A percentile compares a stretch with the other conserved stretches of the same genome.
phyloP scores from a whole-genome alignment of 2,797 vertebrate genomes.

The Falco novaeseelandiae region DNA sequence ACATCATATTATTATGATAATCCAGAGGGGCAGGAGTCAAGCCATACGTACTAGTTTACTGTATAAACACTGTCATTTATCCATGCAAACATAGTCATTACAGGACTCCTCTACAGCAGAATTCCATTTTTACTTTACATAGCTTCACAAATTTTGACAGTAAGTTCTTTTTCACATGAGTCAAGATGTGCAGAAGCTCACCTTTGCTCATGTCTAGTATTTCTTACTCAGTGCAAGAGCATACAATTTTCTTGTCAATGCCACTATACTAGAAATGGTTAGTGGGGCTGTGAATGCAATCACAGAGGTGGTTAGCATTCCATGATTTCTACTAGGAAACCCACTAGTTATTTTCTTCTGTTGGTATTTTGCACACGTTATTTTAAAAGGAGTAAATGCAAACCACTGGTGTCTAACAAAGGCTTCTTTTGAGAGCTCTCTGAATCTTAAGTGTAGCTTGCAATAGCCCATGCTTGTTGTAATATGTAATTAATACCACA shows the following conservation, averaged over 20 bases:
- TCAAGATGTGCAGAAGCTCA: neutral
- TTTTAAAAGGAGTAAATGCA: neutral
- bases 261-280: neutral
- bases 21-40: neutral
- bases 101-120: neutral
- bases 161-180: neutral
- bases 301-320: neutral
- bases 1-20: neutral
- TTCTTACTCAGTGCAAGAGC: neutral
- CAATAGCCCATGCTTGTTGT: neutral
- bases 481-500: neutral
- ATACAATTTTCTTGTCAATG: neutral
- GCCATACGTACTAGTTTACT: neutral
- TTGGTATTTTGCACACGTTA: neutral
- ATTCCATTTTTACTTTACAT: neutral
- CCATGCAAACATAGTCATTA: neutral
- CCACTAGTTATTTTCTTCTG: neutral
- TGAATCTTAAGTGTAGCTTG: rapidly evolving
- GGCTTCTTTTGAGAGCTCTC: neutral
- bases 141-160: neutral
- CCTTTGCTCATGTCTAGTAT: neutral
- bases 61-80: neutral
- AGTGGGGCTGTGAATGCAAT: neutral
- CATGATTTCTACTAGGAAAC: neutral
- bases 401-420: neutral